Percentiles rank a stretch among this genome's conserved stretches.
These are phyloP conservation scores for Magallana nippona DNA, from an alignment of 2,888 invertebrate species.

Conservation along the genomic window DNA sequence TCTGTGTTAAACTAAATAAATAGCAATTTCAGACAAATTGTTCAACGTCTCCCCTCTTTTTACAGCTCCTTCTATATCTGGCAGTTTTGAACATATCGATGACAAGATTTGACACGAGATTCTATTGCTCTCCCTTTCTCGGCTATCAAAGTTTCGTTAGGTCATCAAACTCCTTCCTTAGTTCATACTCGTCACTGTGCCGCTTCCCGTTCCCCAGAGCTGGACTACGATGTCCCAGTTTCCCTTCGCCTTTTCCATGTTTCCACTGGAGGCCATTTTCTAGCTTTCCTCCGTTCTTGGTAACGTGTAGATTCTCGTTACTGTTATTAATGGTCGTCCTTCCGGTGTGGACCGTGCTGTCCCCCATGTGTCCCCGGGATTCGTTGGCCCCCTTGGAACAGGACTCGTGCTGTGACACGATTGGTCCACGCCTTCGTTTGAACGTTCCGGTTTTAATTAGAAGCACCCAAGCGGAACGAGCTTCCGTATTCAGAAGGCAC, in stretches of 20 bases:
- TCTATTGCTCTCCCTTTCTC: not conserved
- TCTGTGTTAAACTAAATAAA: too few species aligned
- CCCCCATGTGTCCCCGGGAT: slow-evolving; percentile 56
- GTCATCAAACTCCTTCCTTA: slow-evolving; percentile 34
- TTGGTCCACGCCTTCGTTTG: slow-evolving; percentile 70
- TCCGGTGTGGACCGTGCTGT: slow-evolving; percentile 49
- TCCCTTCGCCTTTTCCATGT: not conserved
- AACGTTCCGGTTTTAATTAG: slow-evolving; percentile 73
- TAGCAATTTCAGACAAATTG: too few species aligned
- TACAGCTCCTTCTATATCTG: too few species aligned
- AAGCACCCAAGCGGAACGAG: slow-evolving; percentile 72
- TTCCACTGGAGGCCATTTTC: slow-evolving; percentile 20
- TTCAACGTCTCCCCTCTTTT: too few species aligned
- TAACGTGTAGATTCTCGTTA: slow-evolving; percentile 27
- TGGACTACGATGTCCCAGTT: slow-evolving; percentile 13
- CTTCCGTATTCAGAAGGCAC: slow-evolving; percentile 74
- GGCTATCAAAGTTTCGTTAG: slow-evolving; percentile 3
- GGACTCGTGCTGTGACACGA: slow-evolving; percentile 65
- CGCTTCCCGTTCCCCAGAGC: slow-evolving; percentile 8
- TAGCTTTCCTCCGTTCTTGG: slow-evolving; percentile 18
- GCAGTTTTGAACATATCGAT: not conserved
- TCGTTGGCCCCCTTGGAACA: slow-evolving; percentile 64
- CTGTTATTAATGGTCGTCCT: slow-evolving; percentile 40
- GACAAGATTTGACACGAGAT: not conserved
- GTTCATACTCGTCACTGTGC: slow-evolving; percentile 23